A percentile compares a stretch with the other conserved stretches of the same genome.
phyloP scores from a whole-genome alignment of 1,140 invertebrate genomes.

The Bombus vancouverensis region DNA sequence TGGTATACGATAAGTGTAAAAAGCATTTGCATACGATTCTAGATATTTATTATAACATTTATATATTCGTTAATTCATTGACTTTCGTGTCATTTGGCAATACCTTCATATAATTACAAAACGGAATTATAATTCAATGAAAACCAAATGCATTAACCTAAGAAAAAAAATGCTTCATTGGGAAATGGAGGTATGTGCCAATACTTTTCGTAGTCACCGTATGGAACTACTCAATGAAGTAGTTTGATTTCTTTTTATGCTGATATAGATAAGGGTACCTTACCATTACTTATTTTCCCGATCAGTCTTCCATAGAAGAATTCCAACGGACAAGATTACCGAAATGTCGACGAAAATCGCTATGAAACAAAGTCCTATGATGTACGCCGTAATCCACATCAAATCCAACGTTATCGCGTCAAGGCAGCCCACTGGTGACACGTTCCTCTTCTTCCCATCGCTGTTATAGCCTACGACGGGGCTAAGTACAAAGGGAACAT shows the following conservation, averaged over 20 bases:
- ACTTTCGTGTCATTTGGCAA: no score
- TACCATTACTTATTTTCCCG: background rate
- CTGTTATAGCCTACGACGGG: constrained; percentile 24
- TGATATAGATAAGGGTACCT: background rate
- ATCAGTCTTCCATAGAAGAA: constrained; percentile 27
- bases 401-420: constrained; percentile 67
- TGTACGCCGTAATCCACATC: constrained; percentile 63
- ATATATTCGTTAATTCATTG: no score
- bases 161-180: background rate
- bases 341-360: constrained; percentile 63
- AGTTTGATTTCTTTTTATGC: background rate
- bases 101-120: background rate
- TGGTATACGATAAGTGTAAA: no score
- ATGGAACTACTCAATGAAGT: no score
- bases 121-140: no score
- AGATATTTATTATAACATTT: no score
- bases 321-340: constrained; percentile 61
- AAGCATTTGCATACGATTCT: no score
- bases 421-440: constrained; percentile 45
- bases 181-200: background rate
- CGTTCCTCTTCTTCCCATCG: constrained; percentile 1
- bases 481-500: constrained; percentile 50
- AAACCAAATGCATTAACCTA: no score
- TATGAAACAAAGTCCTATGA: constrained; percentile 62
- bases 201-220: no score